These are phyloP conservation scores for Drosophila anomelani DNA, from an alignment of 2,888 invertebrate species.

Conservation along the genomic window DNA sequence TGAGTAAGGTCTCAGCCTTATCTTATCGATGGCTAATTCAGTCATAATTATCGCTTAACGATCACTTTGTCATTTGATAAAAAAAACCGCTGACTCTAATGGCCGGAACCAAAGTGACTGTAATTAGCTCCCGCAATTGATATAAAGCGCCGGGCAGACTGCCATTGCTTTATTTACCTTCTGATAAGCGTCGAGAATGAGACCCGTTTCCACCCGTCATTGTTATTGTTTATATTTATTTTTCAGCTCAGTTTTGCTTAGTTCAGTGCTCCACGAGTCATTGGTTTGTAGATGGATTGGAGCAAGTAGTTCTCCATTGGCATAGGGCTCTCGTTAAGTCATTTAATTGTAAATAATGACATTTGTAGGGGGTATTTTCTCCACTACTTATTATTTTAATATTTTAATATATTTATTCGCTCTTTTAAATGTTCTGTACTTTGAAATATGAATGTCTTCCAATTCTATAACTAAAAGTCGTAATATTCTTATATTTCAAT, in stretches of 20 bases:
- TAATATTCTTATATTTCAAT: neutral
- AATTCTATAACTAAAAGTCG: neutral
- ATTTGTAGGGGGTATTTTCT: neutral
- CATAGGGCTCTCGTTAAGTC: neutral
- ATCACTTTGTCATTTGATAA: conserved; percentile 56
- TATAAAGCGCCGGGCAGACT: conserved; percentile 19
- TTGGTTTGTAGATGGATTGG: neutral
- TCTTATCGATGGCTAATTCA: conserved; percentile 52
- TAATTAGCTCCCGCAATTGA: conserved; percentile 49
- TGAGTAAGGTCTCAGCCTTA: conserved; percentile 51
- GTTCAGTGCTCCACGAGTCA: neutral
- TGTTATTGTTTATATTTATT: conserved; percentile 38
- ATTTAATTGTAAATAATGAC: conserved; percentile 1
- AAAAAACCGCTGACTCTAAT: conserved; percentile 14
- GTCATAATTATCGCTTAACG: conserved; percentile 41
- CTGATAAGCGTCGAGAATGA: conserved; percentile 23
- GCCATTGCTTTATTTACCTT: conserved; percentile 23
- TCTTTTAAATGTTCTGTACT: too few species aligned
- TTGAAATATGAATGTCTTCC: too few species aligned
- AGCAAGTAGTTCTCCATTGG: neutral
- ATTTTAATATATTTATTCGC: too few species aligned
- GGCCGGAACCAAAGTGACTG: conserved; percentile 39
- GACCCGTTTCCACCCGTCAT: conserved; percentile 27
- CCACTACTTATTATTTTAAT: too few species aligned
- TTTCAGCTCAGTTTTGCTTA: neutral